These are phyloP conservation scores for Drosophila setifemur DNA, from an alignment of 1,140 invertebrate genomes.

Conservation along the genomic window DNA sequence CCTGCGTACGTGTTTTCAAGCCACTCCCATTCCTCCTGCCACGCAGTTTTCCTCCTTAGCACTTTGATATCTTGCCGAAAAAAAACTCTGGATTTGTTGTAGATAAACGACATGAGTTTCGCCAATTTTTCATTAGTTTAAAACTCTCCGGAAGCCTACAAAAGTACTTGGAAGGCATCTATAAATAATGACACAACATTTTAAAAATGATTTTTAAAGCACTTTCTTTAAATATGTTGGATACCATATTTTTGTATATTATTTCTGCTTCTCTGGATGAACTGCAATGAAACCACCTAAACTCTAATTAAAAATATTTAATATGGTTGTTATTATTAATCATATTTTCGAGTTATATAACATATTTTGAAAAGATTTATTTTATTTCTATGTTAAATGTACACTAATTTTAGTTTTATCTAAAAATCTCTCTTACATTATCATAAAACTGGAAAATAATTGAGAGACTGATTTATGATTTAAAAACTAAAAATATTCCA, in stretches of 20 bases:
- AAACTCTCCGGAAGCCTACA: slow-evolving; percentile 6
- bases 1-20: slow-evolving; percentile 56
- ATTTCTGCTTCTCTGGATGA: no score
- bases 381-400: no score
- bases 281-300: no score
- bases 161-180: background rate
- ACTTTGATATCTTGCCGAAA: slow-evolving; percentile 28
- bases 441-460: no score
- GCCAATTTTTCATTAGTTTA: slow-evolving; percentile 57
- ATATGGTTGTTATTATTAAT: no score
- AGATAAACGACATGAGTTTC: slow-evolving; percentile 2
- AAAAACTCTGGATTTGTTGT: background rate
- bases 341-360: no score
- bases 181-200: background rate
- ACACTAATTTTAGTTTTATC: no score
- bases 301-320: no score
- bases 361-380: no score
- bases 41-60: background rate
- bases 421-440: no score
- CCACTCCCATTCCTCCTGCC: background rate
- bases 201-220: background rate
- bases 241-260: no score
- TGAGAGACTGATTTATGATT: background rate
- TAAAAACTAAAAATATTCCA: background rate
- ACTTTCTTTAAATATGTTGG: no score